Conservation (phyloP, 2,113 vertebrate genomes). For the Dipodomys stephensi region DNA sequence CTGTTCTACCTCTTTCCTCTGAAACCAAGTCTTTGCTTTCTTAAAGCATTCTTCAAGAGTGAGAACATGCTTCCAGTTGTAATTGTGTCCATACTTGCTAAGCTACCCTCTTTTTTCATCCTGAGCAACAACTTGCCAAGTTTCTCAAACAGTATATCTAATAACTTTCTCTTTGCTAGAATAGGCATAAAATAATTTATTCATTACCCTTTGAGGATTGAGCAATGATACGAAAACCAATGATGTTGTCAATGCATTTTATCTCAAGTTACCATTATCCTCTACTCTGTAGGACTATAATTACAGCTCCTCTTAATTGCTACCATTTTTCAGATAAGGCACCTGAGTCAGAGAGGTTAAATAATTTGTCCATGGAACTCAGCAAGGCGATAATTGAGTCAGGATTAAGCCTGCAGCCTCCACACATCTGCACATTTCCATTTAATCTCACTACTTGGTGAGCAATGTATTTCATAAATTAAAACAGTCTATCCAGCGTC, state of each 20-base stretch:
- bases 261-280: conserved; percentile 55
- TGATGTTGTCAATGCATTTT: conserved; percentile 55
- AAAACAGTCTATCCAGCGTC: not conserved
- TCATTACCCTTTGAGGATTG: conserved; percentile 55
- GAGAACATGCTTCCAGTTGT: conserved; percentile 20
- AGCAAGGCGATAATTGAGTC: conserved; percentile 47
- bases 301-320: conserved; percentile 71
- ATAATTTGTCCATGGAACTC: conserved; percentile 55
- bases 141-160: conserved; percentile 51
- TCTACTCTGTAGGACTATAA: conserved; percentile 36
- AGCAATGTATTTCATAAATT: not conserved
- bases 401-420: not conserved
- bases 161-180: conserved; percentile 36
- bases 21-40: conserved; percentile 55
- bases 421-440: conserved; percentile 1
- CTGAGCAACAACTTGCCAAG: conserved; percentile 40
- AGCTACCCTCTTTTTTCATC: not conserved
- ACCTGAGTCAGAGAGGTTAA: conserved; percentile 73
- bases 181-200: conserved; percentile 60
- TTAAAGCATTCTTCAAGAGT: conserved; percentile 63
- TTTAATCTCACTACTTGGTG: not conserved
- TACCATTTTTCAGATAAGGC: conserved; percentile 68
- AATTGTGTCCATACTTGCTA: conserved; percentile 33
- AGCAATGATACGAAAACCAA: conserved; percentile 63
- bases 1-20: conserved; percentile 7